Evolutionary conservation across 2,797 vertebrate genomes (phyloP).

Genomic region (Martes flavigula): DNA sequence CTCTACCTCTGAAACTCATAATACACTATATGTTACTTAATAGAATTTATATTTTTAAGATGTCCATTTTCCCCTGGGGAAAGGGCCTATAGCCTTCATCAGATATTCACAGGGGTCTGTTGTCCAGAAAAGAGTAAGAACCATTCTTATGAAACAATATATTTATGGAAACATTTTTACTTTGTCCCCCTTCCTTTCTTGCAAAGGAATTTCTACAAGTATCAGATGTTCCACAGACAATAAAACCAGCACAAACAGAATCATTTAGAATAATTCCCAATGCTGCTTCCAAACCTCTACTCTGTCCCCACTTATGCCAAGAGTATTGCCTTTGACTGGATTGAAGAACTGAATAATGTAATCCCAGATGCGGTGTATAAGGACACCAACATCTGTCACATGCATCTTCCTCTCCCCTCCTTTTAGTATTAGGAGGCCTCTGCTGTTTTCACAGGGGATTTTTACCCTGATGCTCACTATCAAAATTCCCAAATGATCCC

Average conservation of each 20-base stretch:
- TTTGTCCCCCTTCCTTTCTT: neutral
- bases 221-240: neutral
- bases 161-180: neutral
- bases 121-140: slow-evolving; percentile 28
- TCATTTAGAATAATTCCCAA: neutral
- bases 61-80: neutral
- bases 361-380: no score
- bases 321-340: neutral
- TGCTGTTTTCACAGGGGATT: neutral
- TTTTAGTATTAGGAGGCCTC: neutral
- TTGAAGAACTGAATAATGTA: neutral
- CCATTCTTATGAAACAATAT: neutral
- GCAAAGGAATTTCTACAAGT: neutral
- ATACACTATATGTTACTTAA: neutral
- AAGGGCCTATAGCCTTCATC: neutral
- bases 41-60: neutral
- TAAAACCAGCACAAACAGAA: neutral
- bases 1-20: neutral
- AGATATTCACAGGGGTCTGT: neutral
- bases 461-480: neutral
- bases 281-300: neutral
- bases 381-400: neutral
- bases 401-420: neutral
- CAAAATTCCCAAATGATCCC: neutral
- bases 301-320: neutral